Base-by-base conservation (phyloP, 2,888 invertebrate species). In the Ochlodes sylvanus region DNA sequence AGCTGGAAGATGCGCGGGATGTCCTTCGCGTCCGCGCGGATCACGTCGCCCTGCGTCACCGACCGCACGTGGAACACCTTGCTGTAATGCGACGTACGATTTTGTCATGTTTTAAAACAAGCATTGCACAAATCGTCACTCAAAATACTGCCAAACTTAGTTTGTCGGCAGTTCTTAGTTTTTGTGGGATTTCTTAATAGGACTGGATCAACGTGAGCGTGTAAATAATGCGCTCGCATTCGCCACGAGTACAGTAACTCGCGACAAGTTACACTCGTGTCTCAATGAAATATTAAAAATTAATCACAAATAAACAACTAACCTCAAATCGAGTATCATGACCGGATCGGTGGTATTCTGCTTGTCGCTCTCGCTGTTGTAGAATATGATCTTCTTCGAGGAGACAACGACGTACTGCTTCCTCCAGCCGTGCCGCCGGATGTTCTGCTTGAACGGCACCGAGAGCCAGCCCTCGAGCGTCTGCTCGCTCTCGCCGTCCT, bases 1-100 rank as follows among this genome's bases (percentile, higher is more conserved):
- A 99, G 94, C 94, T 98, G 95, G 94, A 99, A 99, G 93, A 99
- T 99, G 90, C 98, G 96, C 80, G 99, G 99, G 92, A 99, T 98
- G 95, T 99, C 99, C 95, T 98, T 98, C 89, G 98, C 98, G 95
- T 99, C 99, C 67, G 99, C 99, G 86, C 99, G 96, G 88, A 99
- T 99, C 80, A 99, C 99, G 95, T 99, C 99, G 80, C 99, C 99
- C 91, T 99, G 99, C 72, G 99, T 99, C 76, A 99, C 99, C 71
- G 98, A 97, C 75, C 99, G 96, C 77, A 99, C 99, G 94, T 99
- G 99, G 94, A 99, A 99, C 86, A 99, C 97, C 95, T 99, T 99
- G 94, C 99, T 98, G 94, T 14, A 87, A 86, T 12, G 12, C 3
- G 3, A 27, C 5, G 27, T n/a, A n/a, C n/a, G n/a, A n/a, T n/a